Evolutionary conservation across 2,888 invertebrate genomes (phyloP), one percentile per base, ranked within the genome.

Genomic region (Pammene fasciana): DNA sequence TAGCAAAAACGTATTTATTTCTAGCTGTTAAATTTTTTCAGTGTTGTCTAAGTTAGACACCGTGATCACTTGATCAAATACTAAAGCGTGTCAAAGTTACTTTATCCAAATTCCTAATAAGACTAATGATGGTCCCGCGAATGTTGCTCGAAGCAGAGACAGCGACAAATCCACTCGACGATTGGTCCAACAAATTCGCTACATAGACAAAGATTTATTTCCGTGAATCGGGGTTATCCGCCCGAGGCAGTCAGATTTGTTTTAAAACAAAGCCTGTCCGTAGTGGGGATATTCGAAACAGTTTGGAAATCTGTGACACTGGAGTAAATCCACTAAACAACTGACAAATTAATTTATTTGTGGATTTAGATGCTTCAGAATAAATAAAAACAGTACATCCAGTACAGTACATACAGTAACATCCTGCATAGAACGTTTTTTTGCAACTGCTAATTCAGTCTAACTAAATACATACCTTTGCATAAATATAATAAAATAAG

Each of bases 201-300:
- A 75, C 72, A 72, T 72, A 75, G 76, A 76, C 75, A 74, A 72
- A 74, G 77, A 81, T 80, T 79, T 79, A 79, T 81, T 74, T 75
- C 70, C 67, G 65, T 72, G 68, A 72, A 73, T 71, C 67, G 48
- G 59, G 57, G 71, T 71, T 72, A 73, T 72, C 67, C 71, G 61
- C 50, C 50, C 36, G 66, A 62, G 71, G 60, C 43, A 70, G 54
- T 36, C 45, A 66, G 72, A 70, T 71, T 73, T 71, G 57, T 71
- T 70, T 71, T 71, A 67, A 54, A 68, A 68, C 68, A 65, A 67
- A 67, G 46, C 66, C 13, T 64, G 65, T 10, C 43, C 9, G 41
- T 48, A 60, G 65, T 65, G 18, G 18, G 5, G 11, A 46, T 38
- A 54, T 68, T 70, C n/a, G 9, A 43, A 60, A 34, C 60, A 60